phyloP scores from a whole-genome alignment of 2,797 vertebrate genomes.

The Amblyopsis hoosieri region DNA sequence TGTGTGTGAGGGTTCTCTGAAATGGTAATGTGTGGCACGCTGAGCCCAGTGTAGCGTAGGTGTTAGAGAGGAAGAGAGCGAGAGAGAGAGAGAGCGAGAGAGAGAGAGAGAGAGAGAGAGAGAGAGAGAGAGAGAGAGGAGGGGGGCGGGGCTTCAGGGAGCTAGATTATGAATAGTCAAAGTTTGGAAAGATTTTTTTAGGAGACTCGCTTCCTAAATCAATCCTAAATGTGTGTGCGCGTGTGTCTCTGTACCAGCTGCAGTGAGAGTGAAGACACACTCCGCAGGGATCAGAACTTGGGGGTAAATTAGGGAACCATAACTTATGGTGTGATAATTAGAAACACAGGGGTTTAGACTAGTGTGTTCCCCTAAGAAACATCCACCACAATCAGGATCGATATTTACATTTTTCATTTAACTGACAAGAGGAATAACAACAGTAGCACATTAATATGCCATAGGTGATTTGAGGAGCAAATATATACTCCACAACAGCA shows the following conservation, averaged over 20 bases:
- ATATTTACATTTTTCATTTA: no score
- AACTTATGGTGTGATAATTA: slow-evolving; percentile 33
- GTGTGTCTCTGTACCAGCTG: slow-evolving; percentile 37
- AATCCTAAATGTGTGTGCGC: slow-evolving; percentile 23
- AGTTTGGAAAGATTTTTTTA: slow-evolving; percentile 35
- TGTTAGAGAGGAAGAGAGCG: slow-evolving; percentile 45
- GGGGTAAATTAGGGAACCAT: slow-evolving; percentile 15
- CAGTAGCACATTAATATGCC: no score
- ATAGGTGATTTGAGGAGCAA: no score
- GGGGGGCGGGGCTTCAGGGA: slow-evolving; percentile 1
- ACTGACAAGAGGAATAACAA: no score
- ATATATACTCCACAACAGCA: no score
- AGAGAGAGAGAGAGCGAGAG: slow-evolving; percentile 18
- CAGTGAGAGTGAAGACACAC: slow-evolving; percentile 22
- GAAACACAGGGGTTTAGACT: slow-evolving; percentile 1
- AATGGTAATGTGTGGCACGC: slow-evolving; percentile 62
- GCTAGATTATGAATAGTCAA: slow-evolving; percentile 30
- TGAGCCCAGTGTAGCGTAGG: slow-evolving; percentile 45
- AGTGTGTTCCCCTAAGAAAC: not conserved
- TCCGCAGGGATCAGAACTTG: slow-evolving; percentile 24
- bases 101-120: slow-evolving; percentile 21
- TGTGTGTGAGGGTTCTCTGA: slow-evolving; percentile 51
- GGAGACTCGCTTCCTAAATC: slow-evolving; percentile 36
- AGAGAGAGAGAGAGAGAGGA: not conserved
- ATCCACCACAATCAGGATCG: no score